A percentile compares a stretch with the other conserved stretches of the same genome.
These are phyloP conservation scores for Dipus sagitta DNA, from an alignment of 2,797 vertebrate genomes.

Conservation along the genomic window DNA sequence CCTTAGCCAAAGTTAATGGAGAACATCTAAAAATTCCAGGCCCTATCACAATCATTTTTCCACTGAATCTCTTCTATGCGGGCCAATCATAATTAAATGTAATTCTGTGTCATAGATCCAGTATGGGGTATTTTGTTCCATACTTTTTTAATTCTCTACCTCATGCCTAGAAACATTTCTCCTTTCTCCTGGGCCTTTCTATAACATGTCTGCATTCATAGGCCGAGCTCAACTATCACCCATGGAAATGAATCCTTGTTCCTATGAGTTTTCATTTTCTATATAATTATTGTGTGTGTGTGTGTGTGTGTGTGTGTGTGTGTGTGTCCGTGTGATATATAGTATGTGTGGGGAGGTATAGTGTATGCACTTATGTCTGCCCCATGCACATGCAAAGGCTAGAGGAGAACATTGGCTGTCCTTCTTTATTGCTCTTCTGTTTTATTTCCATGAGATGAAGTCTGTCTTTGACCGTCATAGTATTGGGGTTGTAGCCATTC, in stretches of 20 bases:
- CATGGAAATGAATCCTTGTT: neutral
- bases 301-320: no score
- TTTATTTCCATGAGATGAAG: no score
- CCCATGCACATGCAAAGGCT: no score
- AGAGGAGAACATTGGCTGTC: no score
- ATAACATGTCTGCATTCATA: neutral
- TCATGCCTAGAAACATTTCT: neutral
- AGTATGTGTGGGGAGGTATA: no score
- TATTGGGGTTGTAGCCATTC: no score
- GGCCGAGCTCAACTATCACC: neutral
- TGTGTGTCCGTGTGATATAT: no score
- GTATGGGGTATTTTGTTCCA: neutral
- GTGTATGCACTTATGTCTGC: no score
- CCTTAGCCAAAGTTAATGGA: neutral
- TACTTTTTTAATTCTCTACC: neutral
- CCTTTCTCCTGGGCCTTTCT: neutral
- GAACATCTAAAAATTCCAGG: neutral
- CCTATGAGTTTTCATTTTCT: neutral
- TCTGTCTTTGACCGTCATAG: no score
- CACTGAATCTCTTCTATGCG: neutral
- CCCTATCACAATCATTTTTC: neutral
- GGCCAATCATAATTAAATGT: neutral
- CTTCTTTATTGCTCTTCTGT: no score
- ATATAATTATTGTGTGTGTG: neutral
- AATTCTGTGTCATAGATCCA: neutral